A percentile compares a stretch with the other conserved stretches of the same genome.
These are phyloP conservation scores for Brenthis hecate DNA, from an alignment of 2,888 invertebrate genomes.

Conservation along the genomic window DNA sequence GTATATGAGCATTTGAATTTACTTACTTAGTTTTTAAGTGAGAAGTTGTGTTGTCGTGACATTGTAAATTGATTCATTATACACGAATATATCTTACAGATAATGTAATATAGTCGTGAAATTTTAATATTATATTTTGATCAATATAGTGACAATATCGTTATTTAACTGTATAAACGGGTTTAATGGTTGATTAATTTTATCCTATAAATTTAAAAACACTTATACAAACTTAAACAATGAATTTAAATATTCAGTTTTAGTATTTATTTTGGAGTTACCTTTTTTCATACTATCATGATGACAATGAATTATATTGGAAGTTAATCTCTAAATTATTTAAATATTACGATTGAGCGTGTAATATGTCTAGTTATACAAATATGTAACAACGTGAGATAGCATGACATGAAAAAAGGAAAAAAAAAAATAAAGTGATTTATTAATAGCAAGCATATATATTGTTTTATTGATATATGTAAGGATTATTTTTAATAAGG, in stretches of 20 bases:
- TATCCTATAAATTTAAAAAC: slow-evolving; percentile 1
- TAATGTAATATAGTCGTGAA: background rate
- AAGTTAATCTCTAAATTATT: slow-evolving; percentile 10
- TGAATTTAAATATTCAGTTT: background rate
- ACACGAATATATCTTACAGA: too few species aligned
- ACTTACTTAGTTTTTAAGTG: too few species aligned
- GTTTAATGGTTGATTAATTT: slow-evolving; percentile 11
- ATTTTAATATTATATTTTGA: background rate
- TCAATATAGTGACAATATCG: background rate
- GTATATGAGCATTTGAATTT: too few species aligned
- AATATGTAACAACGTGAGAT: slow-evolving; percentile 18
- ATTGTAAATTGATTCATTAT: too few species aligned
- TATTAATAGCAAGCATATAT: slow-evolving; percentile 17
- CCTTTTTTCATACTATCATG: slow-evolving; percentile 7
- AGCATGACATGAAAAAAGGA: slow-evolving; percentile 29
- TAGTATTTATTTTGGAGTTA: slow-evolving; percentile 2
- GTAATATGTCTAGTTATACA: slow-evolving; percentile 14
- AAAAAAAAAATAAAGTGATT: slow-evolving; percentile 28
- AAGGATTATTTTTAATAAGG: too few species aligned
- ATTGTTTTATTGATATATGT: background rate
- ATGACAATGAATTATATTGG: slow-evolving; percentile 11
- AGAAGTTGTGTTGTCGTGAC: too few species aligned
- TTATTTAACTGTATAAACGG: background rate
- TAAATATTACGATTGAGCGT: slow-evolving; percentile 18
- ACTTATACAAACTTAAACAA: background rate